These are phyloP conservation scores for Eurypyga helias DNA, from an alignment of 2,113 vertebrate genomes.

Conservation along the genomic window DNA sequence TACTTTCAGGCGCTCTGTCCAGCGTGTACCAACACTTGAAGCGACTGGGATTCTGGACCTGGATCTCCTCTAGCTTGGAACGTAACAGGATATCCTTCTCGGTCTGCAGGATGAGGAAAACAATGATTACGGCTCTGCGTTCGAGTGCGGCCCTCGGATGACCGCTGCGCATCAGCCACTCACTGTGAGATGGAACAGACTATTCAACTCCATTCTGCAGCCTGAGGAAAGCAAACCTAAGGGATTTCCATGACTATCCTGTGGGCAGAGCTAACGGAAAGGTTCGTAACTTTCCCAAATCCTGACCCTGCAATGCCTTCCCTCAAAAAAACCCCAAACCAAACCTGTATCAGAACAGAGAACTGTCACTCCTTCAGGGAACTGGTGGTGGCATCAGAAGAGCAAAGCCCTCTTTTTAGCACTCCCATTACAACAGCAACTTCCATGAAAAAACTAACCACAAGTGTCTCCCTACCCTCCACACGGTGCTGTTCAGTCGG, in stretches of 20 bases:
- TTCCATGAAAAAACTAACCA: not conserved
- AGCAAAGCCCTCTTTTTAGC: not conserved
- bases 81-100: conserved; percentile 94
- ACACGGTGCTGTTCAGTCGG: not conserved
- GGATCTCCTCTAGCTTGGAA: conserved; percentile 90
- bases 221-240: not conserved
- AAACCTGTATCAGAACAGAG: not conserved
- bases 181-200: not conserved
- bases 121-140: not conserved
- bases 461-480: not conserved
- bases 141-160: not conserved
- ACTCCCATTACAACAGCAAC: not conserved
- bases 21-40: conserved; percentile 96
- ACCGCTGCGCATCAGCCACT: not conserved
- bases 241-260: not conserved
- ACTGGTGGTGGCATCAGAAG: not conserved
- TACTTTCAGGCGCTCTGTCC: conserved; percentile 88
- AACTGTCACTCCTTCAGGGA: not conserved
- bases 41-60: conserved; percentile 78
- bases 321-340: not conserved
- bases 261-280: not conserved
- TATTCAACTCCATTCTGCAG: not conserved
- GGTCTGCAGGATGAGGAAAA: conserved; percentile 71
- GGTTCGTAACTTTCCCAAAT: not conserved
- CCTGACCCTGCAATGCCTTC: not conserved